Base-by-base conservation (phyloP, 2,888 invertebrate genomes). In the Agonopterix subpropinquella region DNA sequence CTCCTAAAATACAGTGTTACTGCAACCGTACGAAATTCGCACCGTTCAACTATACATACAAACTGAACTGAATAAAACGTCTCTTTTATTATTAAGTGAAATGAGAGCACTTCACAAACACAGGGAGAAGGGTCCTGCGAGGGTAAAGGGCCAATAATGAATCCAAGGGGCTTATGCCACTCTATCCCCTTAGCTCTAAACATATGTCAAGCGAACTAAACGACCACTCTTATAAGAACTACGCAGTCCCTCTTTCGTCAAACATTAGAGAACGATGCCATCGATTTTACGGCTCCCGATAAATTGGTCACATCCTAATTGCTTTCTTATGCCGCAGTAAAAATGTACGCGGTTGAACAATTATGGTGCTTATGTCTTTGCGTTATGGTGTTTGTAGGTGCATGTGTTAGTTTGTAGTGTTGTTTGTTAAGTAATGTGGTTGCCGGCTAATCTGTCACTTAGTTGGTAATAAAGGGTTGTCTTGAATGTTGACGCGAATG, bases 141-240 rank as follows among this genome's bases (percentile, higher is more conserved):
- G 68, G 76, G 71, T 69, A 73, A 11, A 74, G 72, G 73, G 71
- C 66, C 77, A 80, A 80, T 84, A 85, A 85, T 84, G 78, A 80
- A 73, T 75, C 76, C 75, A 74, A 76, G 77, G 78, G 80, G 85
- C 80, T 85, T 84, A 82, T 73, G 73, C 75, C 80, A 80, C 79
- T 81, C 83, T 70, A 78, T 76, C 79, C 80, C 82, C 70, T 70
- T 72, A 58, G 67, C 70, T 59, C 70, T 64, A 67, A 82, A 79
- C 85, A 83, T 85, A 86, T 85, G 85, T 84, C 85, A 79, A 69
- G 62, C 74, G 65, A 65, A 67, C 69, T 64, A 58, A 46, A 47
- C 51, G 45, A 61, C 75, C 71, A 11, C 43, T 4, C 7, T 44
- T 28, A 13, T 2, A 42, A 42, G 11, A 42, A 42, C 13, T 11